Percentiles rank a stretch among this genome's conserved stretches.
Conservation (phyloP, 2,888 invertebrate species). For the Platycheirus rosarum region DNA sequence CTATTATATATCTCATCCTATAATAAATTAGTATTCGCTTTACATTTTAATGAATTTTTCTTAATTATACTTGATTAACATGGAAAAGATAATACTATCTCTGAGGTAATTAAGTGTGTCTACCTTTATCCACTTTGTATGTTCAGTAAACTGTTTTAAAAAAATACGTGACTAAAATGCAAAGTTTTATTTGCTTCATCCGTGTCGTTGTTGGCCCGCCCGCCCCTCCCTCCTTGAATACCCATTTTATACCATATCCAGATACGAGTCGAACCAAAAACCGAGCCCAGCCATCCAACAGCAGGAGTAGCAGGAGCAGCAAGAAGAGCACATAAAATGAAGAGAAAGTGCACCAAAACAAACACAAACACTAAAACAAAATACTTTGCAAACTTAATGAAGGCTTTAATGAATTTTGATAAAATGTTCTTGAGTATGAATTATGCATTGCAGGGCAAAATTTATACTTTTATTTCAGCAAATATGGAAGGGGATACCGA, state of each 20-base stretch:
- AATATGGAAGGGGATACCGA: slow-evolving; percentile 42
- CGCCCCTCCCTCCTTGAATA: background rate
- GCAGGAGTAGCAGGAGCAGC: background rate
- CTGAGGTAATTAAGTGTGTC: slow-evolving; percentile 76
- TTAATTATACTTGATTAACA: slow-evolving; percentile 77
- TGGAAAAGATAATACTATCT: slow-evolving; percentile 76
- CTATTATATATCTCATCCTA: background rate
- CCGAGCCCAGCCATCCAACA: background rate
- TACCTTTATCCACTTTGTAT: slow-evolving; percentile 73
- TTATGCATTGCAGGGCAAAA: slow-evolving; percentile 69
- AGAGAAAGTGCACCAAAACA: slow-evolving; percentile 57
- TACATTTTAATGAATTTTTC: slow-evolving; percentile 77
- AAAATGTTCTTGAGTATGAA: slow-evolving; percentile 71
- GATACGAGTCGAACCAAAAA: slow-evolving; percentile 24
- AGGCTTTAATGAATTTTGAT: slow-evolving; percentile 74
- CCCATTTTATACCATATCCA: slow-evolving; percentile 31
- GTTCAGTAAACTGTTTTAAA: slow-evolving; percentile 74
- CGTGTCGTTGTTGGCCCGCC: slow-evolving; percentile 15
- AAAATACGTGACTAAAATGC: slow-evolving; percentile 76
- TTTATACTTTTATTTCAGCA: slow-evolving; percentile 68
- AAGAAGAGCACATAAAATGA: background rate
- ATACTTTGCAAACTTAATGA: slow-evolving; percentile 71
- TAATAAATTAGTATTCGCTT: slow-evolving; percentile 76
- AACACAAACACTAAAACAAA: slow-evolving; percentile 71
- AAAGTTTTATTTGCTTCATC: slow-evolving; percentile 67